Base-by-base conservation (phyloP, 2,113 vertebrate genomes). In the Beaufortia kweichowensis region DNA sequence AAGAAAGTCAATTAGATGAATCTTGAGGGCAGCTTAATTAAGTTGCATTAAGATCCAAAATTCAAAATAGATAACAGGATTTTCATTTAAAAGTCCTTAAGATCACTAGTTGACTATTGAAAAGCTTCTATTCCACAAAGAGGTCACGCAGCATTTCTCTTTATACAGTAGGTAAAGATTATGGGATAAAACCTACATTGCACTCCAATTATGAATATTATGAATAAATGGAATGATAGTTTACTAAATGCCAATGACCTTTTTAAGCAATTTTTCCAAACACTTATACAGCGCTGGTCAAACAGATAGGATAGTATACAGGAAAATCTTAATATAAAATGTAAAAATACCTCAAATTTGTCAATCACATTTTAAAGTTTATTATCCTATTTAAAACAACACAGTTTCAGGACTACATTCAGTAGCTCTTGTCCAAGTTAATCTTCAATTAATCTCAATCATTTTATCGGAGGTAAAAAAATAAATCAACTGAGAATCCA, bases 31-130 rank as follows among this genome's bases (percentile, higher is more conserved):
- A 26, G 15, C 28, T 41, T 60, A 26, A 67, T 48, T 64, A 43
- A 68, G 19, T 50, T 12, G 33, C 12, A 39, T 9, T 23, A 31
- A 26, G 61, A 11, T 26, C 56, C 29, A 12, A 69, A 19, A 41
- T 35, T 23, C 29, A 9, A 57, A 80, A 39, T 56, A 6, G 33
- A 56, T 35, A 29, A 26, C 23, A 12, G 28, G 23, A 15, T 53
- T 63, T 48, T 78, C 57, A 75, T 74, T 73, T 62, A 78, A 66
- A 67, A 74, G 75, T 21, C 69, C 62, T 74, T 72, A 15, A 64
- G 24, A 55, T 62, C 75, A 78, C 17, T 33, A 33, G 59, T 39
- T 60, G 19, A 63, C 50, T 67, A 66, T 66, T 66, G 57, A 63
- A 57, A 66, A 57, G n/a, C 41, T 56, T n/a, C 14, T 14, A 67